Conservation (phyloP, 2,888 invertebrate species). For the Dryadula phaetusa region DNA sequence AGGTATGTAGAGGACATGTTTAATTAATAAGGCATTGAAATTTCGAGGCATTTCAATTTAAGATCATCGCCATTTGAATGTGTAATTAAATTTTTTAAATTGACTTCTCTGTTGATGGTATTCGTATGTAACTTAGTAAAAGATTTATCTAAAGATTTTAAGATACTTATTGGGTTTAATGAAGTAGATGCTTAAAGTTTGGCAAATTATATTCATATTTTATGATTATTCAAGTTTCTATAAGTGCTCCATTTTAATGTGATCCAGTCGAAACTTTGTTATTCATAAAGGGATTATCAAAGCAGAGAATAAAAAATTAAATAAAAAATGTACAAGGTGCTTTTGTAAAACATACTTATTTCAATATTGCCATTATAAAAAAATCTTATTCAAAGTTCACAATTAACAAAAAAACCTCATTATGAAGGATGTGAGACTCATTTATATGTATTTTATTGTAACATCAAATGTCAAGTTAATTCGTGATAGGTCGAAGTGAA, state of each 20-base stretch:
- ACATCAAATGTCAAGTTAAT: not conserved
- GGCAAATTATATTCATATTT: conserved; percentile 14
- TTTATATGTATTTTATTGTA: not conserved
- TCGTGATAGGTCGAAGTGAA: not conserved
- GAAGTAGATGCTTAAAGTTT: conserved; percentile 21
- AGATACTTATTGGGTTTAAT: not conserved
- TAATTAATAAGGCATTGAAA: conserved; percentile 44
- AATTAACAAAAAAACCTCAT: too few species aligned
- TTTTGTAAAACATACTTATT: not conserved
- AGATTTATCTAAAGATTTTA: conserved; percentile 1
- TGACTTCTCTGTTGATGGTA: not conserved
- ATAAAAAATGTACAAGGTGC: not conserved
- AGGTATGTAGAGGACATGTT: conserved; percentile 38
- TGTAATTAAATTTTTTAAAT: conserved; percentile 40
- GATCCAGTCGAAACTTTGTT: not conserved
- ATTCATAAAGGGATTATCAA: not conserved
- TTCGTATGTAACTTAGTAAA: conserved; percentile 8
- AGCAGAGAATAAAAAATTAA: not conserved
- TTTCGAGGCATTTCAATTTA: conserved; percentile 28
- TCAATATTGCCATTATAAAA: not conserved
- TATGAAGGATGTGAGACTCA: too few species aligned
- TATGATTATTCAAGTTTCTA: conserved; percentile 17
- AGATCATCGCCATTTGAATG: conserved; percentile 38
- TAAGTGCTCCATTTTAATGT: conserved; percentile 11
- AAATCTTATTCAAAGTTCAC: too few species aligned